These are phyloP conservation scores for Adoxophyes honmai DNA, from an alignment of 1,140 invertebrate genomes.

Conservation along the genomic window DNA sequence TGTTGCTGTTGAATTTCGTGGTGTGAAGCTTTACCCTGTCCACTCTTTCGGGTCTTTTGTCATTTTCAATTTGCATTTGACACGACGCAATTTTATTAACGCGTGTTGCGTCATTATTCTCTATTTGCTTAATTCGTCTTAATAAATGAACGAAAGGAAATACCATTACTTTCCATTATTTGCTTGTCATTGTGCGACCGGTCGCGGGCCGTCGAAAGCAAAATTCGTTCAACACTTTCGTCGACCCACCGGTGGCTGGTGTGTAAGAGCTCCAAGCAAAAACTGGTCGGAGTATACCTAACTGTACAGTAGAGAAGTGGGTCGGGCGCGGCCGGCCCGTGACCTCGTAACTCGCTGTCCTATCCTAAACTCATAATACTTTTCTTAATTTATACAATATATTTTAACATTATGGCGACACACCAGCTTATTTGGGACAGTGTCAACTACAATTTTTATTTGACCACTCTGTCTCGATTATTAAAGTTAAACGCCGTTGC, in stretches of 20 bases:
- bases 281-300: constrained; percentile 57
- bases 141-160: constrained; percentile 33
- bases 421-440: constrained; percentile 8
- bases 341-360: constrained; percentile 9
- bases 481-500: too few species aligned
- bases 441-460: constrained; percentile 12
- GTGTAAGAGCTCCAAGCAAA: constrained; percentile 50
- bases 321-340: constrained; percentile 9
- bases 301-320: constrained; percentile 42
- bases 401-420: not conserved
- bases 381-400: too few species aligned
- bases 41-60: too few species aligned
- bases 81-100: constrained; percentile 6
- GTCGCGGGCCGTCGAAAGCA: constrained; percentile 57
- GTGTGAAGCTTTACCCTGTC: too few species aligned
- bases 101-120: not conserved
- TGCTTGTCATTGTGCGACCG: constrained; percentile 37
- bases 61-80: too few species aligned
- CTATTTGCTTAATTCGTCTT: constrained; percentile 5
- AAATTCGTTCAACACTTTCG: constrained; percentile 72
- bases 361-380: constrained; percentile 11
- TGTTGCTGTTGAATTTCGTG: too few species aligned
- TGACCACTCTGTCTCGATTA: too few species aligned
- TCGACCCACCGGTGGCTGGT: constrained; percentile 48
- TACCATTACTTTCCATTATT: constrained; percentile 67